Conservation (phyloP, 2,888 invertebrate species). For the Heterodera filipjevi region DNA sequence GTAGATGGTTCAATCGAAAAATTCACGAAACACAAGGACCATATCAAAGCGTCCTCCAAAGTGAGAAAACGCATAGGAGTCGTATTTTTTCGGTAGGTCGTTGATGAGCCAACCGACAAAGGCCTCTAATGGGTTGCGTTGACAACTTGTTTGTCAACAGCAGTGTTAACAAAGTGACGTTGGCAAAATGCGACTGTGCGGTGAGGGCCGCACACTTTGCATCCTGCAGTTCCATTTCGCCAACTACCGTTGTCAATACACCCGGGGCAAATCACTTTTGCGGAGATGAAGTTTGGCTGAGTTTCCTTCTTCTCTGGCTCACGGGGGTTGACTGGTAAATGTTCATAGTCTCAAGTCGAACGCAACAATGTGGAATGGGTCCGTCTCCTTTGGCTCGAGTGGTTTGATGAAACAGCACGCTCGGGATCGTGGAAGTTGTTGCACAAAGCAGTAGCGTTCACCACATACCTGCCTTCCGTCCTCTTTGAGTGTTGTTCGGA, state of each 20-base stretch:
- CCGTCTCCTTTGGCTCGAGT: neutral
- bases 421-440: neutral
- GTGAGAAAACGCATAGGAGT: constrained; percentile 11
- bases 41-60: constrained; percentile 28
- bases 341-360: constrained; percentile 11
- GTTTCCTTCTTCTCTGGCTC: neutral
- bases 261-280: neutral
- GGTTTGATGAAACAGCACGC: neutral
- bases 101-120: constrained; percentile 27
- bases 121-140: constrained; percentile 16
- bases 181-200: neutral
- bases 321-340: neutral
- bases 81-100: constrained; percentile 7
- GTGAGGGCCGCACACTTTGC: neutral
- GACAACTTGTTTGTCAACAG: neutral
- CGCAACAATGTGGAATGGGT: neutral
- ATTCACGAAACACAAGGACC: constrained; percentile 14
- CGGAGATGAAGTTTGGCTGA: constrained; percentile 25
- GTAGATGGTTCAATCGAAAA: no score
- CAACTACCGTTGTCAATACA: neutral
- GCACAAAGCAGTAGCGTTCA: neutral
- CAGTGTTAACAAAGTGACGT: neutral
- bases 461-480: neutral
- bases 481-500: neutral
- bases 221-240: neutral